These are phyloP conservation scores for Panagrolaimus sp. DNA, from an alignment of 1,140 invertebrate genomes.

Conservation along the genomic window DNA sequence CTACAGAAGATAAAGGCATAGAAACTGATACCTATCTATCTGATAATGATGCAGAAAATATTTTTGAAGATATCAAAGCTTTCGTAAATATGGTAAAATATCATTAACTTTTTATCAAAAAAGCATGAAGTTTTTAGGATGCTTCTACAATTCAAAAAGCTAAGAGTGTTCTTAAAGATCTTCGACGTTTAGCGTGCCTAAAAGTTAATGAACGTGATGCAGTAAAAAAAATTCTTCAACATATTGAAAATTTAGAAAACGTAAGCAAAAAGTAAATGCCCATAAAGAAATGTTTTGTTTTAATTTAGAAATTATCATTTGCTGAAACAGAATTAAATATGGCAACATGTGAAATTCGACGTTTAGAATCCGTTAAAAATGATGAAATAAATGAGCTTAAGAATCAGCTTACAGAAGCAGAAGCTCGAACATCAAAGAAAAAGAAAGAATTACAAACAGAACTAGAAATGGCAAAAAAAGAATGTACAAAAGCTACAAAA, in stretches of 20 bases:
- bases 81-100: conserved; percentile 8
- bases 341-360: conserved; percentile 35
- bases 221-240: background rate
- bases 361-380: conserved; percentile 24
- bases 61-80: conserved; percentile 3
- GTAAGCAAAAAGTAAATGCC: background rate
- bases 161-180: background rate
- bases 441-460: conserved; percentile 47
- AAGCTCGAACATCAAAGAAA: conserved; percentile 35
- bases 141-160: background rate
- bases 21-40: conserved; percentile 21
- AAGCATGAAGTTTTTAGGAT: background rate
- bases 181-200: background rate
- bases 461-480: conserved; percentile 36
- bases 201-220: background rate
- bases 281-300: background rate
- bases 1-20: background rate
- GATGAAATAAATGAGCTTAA: conserved; percentile 31
- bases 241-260: conserved; percentile 17
- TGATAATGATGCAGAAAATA: conserved; percentile 4
- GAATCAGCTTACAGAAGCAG: conserved; percentile 27
- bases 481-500: conserved; percentile 13
- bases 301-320: conserved; percentile 19
- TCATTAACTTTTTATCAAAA: background rate
- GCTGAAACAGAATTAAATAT: conserved; percentile 37